A percentile compares a stretch with the other conserved stretches of the same genome.
Evolutionary conservation across 2,888 invertebrate genomes (phyloP).

Genomic region (Muschampia plurimacula): DNA sequence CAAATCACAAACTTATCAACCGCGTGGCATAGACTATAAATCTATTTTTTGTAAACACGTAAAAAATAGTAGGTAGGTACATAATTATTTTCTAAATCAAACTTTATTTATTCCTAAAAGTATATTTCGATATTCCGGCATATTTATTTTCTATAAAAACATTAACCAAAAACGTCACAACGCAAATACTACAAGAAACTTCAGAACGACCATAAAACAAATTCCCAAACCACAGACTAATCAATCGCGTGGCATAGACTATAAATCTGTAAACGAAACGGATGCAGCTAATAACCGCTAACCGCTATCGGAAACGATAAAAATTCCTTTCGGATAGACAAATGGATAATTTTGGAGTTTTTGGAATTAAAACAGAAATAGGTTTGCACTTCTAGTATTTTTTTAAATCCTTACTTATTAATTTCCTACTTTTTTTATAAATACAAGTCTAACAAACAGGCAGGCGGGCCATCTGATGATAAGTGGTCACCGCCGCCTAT

Average conservation of each 20-base stretch:
- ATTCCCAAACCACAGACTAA: conserved; percentile 7
- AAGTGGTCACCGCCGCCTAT: no score
- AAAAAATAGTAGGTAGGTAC: no score
- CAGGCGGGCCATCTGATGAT: no score
- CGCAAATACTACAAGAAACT: not conserved
- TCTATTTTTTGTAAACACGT: not conserved
- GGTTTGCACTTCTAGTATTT: no score
- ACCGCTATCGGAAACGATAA: conserved; percentile 7
- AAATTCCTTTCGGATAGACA: not conserved
- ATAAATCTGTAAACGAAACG: not conserved
- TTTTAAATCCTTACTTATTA: no score
- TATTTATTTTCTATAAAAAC: no score
- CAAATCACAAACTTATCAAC: not conserved
- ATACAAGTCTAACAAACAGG: no score
- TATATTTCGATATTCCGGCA: no score
- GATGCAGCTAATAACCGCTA: conserved; percentile 4
- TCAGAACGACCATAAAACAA: not conserved
- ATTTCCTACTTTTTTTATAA: no score
- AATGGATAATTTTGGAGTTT: not conserved
- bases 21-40: not conserved
- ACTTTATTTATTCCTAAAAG: no score
- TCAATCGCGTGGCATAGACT: not conserved
- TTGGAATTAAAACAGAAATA: not conserved
- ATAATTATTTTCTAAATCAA: no score
- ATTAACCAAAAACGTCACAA: no score